Evolutionary conservation across 2,888 invertebrate genomes (phyloP), one percentile per base, ranked within the genome.

Genomic region (Napeogenes inachia): DNA sequence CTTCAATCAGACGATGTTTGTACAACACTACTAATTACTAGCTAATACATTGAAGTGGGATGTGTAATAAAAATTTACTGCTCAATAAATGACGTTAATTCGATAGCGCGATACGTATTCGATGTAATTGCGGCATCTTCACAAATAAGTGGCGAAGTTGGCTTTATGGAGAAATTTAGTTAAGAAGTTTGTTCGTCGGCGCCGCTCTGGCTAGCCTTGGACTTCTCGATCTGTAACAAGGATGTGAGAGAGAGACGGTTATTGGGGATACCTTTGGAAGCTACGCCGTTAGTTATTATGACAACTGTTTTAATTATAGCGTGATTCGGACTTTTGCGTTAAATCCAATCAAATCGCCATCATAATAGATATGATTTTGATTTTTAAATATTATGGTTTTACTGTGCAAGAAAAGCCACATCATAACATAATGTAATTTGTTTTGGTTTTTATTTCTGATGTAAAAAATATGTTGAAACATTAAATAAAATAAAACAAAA

Each of bases 151-250:
- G 75, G 71, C 56, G 68, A 80, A 81, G 76, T 81, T 80, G 73
- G 77, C 75, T 82, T 84, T 82, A 84, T 78, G 73, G 72, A 71
- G 60, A 74, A 79, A 76, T 81, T 80, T 78, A 79, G 80, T 76
- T 77, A 71, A 70, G 71, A 85, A 85, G 76, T 84, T 84, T 71
- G 71, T 50, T 65, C 64, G 64, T 66, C 72, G 84, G 81, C 81
- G 84, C 80, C 84, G 69, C 62, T 68, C 63, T 56, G 81, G 63
- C 83, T 79, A 69, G 61, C 56, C 59, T 53, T 61, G 45, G 58
- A 54, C 46, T 55, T 60, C 33, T 56, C 56, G 54, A 33, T 57
- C 56, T 42, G 60, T 45, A 57, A 59, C 59, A 53, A 56, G 42
- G 55, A 55, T 13, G 54, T 60, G 53, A 59, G 54, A 59, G 56